Conservation (phyloP, 2,888 invertebrate species). For the Elysia crispata region DNA sequence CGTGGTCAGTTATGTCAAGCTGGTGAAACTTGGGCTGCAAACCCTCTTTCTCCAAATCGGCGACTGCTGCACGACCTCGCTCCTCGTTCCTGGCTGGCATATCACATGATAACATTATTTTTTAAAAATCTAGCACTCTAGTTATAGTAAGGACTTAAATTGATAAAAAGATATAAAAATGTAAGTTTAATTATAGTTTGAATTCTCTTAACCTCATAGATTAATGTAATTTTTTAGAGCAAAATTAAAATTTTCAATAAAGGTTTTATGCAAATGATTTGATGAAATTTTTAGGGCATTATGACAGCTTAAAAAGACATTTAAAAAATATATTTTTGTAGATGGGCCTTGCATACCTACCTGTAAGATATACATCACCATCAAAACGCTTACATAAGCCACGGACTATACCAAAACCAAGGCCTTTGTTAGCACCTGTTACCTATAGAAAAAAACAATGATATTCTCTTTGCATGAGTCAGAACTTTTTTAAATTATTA, state of each 20-base stretch:
- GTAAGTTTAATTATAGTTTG: no score
- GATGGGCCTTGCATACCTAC: conserved; percentile 50
- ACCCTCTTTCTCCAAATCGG: conserved; percentile 69
- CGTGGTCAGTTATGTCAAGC: conserved; percentile 82
- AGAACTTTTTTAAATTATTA: no score
- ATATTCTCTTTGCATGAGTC: no score
- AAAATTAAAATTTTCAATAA: conserved; percentile 1
- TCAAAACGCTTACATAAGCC: conserved; percentile 79
- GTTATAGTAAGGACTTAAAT: no score
- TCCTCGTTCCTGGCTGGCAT: conserved; percentile 63
- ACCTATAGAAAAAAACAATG: conserved; percentile 60
- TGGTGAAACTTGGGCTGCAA: conserved; percentile 82
- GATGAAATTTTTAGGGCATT: no score
- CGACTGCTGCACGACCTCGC: conserved; percentile 60
- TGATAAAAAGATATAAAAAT: not conserved
- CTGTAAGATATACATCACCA: conserved; percentile 84
- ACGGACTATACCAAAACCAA: conserved; percentile 73
- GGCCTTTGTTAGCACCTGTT: conserved; percentile 76
- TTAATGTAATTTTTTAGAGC: no score
- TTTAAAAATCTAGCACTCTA: not conserved
- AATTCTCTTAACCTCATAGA: no score
- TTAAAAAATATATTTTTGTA: not conserved
- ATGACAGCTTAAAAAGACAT: no score
- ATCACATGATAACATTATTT: no score
- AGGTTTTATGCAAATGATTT: no score